Evolutionary conservation across 2,888 invertebrate species (phyloP).

Genomic region (Pediacus dermestoides): DNA sequence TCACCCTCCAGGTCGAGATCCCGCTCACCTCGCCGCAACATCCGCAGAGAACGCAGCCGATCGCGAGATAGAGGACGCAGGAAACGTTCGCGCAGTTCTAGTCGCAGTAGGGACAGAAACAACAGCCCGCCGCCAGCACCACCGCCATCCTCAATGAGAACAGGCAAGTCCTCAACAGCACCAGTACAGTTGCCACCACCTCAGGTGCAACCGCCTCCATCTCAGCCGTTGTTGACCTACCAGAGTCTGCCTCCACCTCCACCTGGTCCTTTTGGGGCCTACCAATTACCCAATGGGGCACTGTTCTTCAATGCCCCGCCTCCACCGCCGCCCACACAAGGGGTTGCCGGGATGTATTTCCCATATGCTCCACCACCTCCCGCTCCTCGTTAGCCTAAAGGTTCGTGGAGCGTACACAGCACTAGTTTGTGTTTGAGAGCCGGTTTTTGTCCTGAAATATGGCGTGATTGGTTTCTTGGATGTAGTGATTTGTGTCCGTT

Average conservation of each 20-base stretch:
- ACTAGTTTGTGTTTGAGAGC: too few relatives aligned
- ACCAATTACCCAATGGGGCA: constrained; percentile 41
- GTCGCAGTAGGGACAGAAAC: constrained; percentile 24
- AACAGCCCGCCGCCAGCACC: not conserved
- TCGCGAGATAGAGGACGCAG: constrained; percentile 28
- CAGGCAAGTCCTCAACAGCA: constrained; percentile 10
- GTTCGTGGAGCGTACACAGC: too few relatives aligned
- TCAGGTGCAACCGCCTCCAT: constrained; percentile 14
- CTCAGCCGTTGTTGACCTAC: constrained; percentile 22
- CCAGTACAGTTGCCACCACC: constrained; percentile 10
- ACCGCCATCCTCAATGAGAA: constrained; percentile 1
- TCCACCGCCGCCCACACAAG: constrained; percentile 35
- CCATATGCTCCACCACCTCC: constrained; percentile 44
- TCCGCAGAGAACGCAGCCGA: constrained; percentile 32
- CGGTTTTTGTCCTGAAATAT: too few relatives aligned
- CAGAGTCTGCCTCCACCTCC: constrained; percentile 32
- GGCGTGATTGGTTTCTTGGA: too few relatives aligned
- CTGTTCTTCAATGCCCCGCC: constrained; percentile 45
- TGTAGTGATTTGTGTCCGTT: too few relatives aligned
- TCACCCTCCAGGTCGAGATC: constrained; percentile 40
- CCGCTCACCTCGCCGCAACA: constrained; percentile 34
- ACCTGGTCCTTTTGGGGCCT: constrained; percentile 37
- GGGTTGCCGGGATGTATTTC: constrained; percentile 31
- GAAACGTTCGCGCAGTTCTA: constrained; percentile 27
- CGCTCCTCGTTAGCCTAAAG: constrained; percentile 39